These are phyloP conservation scores for Nymphalis polychloros DNA, from an alignment of 2,888 invertebrate species.

Conservation along the genomic window DNA sequence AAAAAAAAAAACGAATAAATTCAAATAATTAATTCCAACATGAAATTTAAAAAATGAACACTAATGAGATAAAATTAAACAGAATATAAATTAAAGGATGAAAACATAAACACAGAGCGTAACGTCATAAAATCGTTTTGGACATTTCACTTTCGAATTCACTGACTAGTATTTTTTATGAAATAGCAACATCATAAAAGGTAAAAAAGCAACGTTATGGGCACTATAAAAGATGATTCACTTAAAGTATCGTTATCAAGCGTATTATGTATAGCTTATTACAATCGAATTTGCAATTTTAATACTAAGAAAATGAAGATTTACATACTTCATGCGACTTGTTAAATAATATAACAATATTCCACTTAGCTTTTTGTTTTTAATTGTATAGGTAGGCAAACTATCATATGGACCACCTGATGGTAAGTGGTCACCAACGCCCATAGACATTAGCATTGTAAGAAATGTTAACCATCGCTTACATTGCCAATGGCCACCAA, in stretches of 20 bases:
- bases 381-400: too few relatives aligned
- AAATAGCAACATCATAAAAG: background rate
- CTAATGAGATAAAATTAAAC: background rate
- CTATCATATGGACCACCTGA: too few relatives aligned
- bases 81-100: background rate
- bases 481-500: too few relatives aligned
- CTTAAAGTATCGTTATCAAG: background rate
- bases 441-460: too few relatives aligned
- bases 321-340: too few relatives aligned
- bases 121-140: background rate
- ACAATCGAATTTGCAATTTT: too few relatives aligned
- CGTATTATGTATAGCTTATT: too few relatives aligned
- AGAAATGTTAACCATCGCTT: too few relatives aligned
- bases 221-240: background rate
- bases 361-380: too few relatives aligned
- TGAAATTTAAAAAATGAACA: background rate
- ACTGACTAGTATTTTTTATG: background rate
- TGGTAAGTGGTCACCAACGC: too few relatives aligned
- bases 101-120: background rate
- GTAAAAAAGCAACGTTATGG: background rate
- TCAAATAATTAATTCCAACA: background rate
- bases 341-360: too few relatives aligned
- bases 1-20: background rate
- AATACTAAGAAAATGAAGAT: too few relatives aligned
- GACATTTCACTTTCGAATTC: slow-evolving; percentile 6